Percentiles rank a stretch among this genome's conserved stretches.
These are phyloP conservation scores for Schizaphis graminum DNA, from an alignment of 2,888 invertebrate genomes.

Conservation along the genomic window DNA sequence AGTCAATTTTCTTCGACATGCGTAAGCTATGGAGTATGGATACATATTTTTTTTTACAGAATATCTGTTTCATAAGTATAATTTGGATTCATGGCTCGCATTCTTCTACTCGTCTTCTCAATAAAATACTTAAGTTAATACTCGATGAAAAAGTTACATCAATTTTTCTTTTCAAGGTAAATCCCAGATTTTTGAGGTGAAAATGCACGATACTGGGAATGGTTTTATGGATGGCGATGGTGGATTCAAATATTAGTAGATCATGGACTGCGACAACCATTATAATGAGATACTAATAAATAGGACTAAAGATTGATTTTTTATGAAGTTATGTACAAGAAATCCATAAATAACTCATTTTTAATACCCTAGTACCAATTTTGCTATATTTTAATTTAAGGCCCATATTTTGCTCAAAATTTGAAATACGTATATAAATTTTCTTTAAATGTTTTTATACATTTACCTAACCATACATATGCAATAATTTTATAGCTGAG, in stretches of 20 bases:
- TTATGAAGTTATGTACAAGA: not conserved
- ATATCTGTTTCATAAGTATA: not conserved
- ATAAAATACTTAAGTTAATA: not conserved
- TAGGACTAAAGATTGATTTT: not conserved
- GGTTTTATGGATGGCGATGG: not conserved
- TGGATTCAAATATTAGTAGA: not conserved
- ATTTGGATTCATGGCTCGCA: not conserved
- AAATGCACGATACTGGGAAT: not conserved
- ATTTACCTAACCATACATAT: no score
- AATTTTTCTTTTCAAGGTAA: not conserved
- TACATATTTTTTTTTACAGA: not conserved
- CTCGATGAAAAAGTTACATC: not conserved
- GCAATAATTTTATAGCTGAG: no score
- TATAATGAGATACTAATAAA: not conserved
- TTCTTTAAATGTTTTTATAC: not conserved
- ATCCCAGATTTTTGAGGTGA: not conserved
- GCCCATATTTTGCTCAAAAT: not conserved
- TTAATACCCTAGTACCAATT: accelerated
- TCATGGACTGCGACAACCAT: not conserved
- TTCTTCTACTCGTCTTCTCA: not conserved
- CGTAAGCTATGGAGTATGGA: no score
- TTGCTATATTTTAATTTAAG: not conserved
- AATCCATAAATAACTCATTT: not conserved
- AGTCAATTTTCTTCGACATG: no score
- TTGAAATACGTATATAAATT: not conserved